These are phyloP conservation scores for Caenorhabditis sp. DNA, from an alignment of 2,888 invertebrate genomes.

Conservation along the genomic window DNA sequence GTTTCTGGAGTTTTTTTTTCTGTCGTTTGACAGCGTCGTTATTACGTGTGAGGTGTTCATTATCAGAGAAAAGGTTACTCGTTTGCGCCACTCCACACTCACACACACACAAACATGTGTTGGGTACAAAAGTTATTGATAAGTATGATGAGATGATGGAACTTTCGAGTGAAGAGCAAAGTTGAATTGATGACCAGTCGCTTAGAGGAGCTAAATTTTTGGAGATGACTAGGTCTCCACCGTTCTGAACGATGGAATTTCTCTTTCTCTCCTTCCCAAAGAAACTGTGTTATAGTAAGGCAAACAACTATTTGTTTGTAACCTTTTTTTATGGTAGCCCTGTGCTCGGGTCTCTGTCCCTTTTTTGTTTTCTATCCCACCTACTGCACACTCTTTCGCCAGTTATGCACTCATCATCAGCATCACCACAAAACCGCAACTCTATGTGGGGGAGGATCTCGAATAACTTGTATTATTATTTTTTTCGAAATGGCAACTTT, in stretches of 20 bases:
- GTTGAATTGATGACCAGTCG: not conserved
- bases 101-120: conserved; percentile 34
- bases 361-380: conserved; percentile 9
- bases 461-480: no score
- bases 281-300: conserved; percentile 61
- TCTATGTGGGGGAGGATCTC: conserved; percentile 23
- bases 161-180: not conserved
- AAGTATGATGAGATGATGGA: conserved; percentile 12
- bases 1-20: not conserved
- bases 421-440: not conserved
- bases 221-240: no score
- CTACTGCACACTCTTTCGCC: conserved; percentile 10
- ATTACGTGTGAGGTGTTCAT: conserved; percentile 11
- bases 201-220: no score
- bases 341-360: conserved; percentile 18
- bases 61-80: conserved; percentile 23
- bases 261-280: not conserved
- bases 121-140: conserved; percentile 16
- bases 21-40: conserved; percentile 28
- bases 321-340: conserved; percentile 49
- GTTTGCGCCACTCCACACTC: conserved; percentile 2
- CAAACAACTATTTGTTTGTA: conserved; percentile 62
- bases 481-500: no score
- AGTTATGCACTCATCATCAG: conserved; percentile 9
- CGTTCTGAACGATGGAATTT: not conserved